Evolutionary conservation across 2,797 vertebrate genomes (phyloP), one percentile per base, ranked within the genome.

Genomic region (Craterocephalus amniculus): DNA sequence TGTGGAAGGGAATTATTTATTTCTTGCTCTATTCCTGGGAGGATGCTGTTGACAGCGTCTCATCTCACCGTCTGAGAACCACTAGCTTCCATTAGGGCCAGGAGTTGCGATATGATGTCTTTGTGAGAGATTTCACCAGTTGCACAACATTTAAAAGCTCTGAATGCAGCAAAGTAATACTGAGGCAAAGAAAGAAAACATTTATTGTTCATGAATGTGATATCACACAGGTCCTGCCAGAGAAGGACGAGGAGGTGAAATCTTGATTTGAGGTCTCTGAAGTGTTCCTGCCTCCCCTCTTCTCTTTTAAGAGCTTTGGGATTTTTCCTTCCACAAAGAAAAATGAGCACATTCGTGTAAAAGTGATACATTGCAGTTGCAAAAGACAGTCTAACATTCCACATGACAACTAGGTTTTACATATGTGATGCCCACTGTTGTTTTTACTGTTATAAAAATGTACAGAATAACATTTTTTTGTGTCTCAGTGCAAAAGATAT

Each of bases 401-500:
- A 95, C 92, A 87, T 79, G 90, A 94, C 91, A 81, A 85, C 92
- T 92, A 91, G 63, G 75, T 90, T 93, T 93, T 88, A 92, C 92
- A 92, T 92, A 91, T 74, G 90, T 94, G 89, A 88, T 77, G 86
- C 84, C 87, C 83, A 80, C 84, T 85, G 78, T 84, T 85, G 83
- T 84, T 87, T 78, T 86, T 88, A 84, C 80, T 79, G 80, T 89
- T 95, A 91, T 93, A 93, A 93, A 95, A 94, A 90, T 92, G 43
- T 93, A 94, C 91, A 93, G 90, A 92, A 91, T 90, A 91, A 94
- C 90, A 91, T 93, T 48, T 93, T 93, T 92, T 91, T 93, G 92
- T 95, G 92, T 94, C 93, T 94, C 92, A 93, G 94, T 95, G 94
- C 93, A 95, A 95, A 94, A 93, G 85, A 93, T 93, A 91, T 90